phyloP scores from a whole-genome alignment of 2,888 invertebrate genomes.

The Agrypnus murinus region DNA sequence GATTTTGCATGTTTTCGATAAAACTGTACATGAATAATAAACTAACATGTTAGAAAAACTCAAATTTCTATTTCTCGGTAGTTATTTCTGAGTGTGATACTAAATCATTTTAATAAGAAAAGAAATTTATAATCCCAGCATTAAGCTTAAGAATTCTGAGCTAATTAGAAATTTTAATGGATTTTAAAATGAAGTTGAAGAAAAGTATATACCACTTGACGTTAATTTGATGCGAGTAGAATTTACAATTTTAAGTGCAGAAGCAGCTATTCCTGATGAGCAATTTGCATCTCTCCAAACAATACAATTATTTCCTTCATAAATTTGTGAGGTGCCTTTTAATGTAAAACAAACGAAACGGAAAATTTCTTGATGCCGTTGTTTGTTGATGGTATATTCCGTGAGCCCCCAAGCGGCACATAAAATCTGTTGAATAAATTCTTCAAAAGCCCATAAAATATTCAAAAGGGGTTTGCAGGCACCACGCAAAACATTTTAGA shows the following conservation, averaged over 20 bases:
- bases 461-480: slow-evolving; percentile 14
- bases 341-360: slow-evolving; percentile 8
- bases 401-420: slow-evolving; percentile 9
- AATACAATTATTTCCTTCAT: neutral
- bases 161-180: no score
- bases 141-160: no score
- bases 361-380: slow-evolving; percentile 15
- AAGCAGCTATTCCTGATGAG: neutral
- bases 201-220: no score
- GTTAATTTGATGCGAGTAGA: no score
- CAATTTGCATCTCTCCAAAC: neutral
- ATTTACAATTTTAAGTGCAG: no score
- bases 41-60: neutral
- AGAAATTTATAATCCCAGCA: no score
- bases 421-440: slow-evolving; percentile 22
- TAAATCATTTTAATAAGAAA: no score
- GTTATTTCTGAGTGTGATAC: no score
- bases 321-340: slow-evolving; percentile 2
- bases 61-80: no score
- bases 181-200: no score
- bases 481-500: slow-evolving; percentile 8
- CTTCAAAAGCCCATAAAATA: slow-evolving; percentile 13
- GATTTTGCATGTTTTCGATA: neutral
- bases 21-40: neutral
- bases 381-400: neutral